Evolutionary conservation across 2,113 vertebrate genomes (phyloP), one percentile per base, ranked within the genome.

Genomic region (Ptyas mucosa): DNA sequence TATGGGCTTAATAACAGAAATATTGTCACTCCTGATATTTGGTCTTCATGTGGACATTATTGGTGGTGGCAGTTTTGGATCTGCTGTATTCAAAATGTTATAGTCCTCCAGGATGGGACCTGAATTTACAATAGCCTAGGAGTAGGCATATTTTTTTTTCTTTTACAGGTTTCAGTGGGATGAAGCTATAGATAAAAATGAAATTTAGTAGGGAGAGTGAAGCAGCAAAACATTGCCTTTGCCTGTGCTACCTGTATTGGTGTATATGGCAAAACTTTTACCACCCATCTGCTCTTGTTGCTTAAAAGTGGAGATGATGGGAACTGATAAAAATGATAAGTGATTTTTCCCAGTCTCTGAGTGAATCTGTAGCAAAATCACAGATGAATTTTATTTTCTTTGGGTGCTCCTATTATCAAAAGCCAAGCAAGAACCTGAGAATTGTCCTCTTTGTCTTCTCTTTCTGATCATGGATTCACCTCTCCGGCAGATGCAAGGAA

Each of bases 401-500:
- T 3, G 8, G 34, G 15, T 29, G 14, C 10, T 43, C 9, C 14
- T 57, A 8, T 61, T 64, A 81, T 24, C 85, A 39, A 3, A 53
- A 21, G 18, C 0, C 54, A 34, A 69, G 29, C 64, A 69, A 69
- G 64, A 69, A 69, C 64, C 14, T 34, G 29, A 69, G n/a, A 34
- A 14, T 34, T 69, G 34, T 53, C 3, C 0, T 51, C 23, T 34
- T 0, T 15, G 52, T 11, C 15, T 34, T 49, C 4, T 1, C 3
- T 86, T 26, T n/a, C 23, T 95, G 75, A 81, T 81, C 34, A 9
- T 81, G 34, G 75, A 81, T 85, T 97, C 51, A 18, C 94, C 53
- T 81, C 5, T 96, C 64, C 94, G 95, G 51, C 97, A 99, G 99
- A 96, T 99, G 99, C 97, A 98, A 94, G 91, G 98, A 99, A 95